Evolutionary conservation across 2,797 vertebrate species (phyloP), one percentile per base, ranked within the genome.

Genomic region (Lerista edwardsae): DNA sequence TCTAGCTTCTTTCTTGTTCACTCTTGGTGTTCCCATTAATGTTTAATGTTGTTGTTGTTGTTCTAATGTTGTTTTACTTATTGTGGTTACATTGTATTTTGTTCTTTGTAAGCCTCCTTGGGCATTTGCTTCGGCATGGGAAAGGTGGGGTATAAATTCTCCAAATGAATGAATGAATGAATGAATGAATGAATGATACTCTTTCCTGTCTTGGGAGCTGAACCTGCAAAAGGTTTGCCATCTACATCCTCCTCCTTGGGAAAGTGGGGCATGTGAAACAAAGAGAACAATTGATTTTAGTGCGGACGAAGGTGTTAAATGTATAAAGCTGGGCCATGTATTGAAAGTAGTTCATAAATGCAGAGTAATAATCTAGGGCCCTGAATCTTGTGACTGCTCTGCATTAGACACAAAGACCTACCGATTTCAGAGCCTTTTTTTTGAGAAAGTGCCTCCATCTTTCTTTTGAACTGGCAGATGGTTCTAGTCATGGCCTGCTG

Each of bases 391-490:
- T 19, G 64, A 0, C 73, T 87, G 71, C 41, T 84, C 62, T 77
- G 79, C 34, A 25, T 55, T 85, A 89, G 91, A 87, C 79, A 76
- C 86, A 84, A 36, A 77, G 80, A 76, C 90, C 65, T 79, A 80
- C 81, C 86, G 85, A 89, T 90, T 89, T 83, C 87, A 79, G 91
- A 36, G 91, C 86, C 47, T 51, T 51, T 79, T 89, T 91, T 95
- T 93, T 83, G 93, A 92, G 93, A 95, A n/a, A 95, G 93, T 91
- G 91, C 91, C 93, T 94, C 95, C 93, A 92, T 96, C 93, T 95
- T 93, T 93, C 94, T 95, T 95, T 93, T 86, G 93, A 93, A 92
- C 96, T 96, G 97, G 97, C 98, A 98, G 98, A 99, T 99, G 98
- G 97, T 96, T 97, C 95, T 96, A 97, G 97, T 96, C 94, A 92